Evolutionary conservation across 2,888 invertebrate genomes (phyloP), one percentile per base, ranked within the genome.

Genomic region (Stratiomys singularior): DNA sequence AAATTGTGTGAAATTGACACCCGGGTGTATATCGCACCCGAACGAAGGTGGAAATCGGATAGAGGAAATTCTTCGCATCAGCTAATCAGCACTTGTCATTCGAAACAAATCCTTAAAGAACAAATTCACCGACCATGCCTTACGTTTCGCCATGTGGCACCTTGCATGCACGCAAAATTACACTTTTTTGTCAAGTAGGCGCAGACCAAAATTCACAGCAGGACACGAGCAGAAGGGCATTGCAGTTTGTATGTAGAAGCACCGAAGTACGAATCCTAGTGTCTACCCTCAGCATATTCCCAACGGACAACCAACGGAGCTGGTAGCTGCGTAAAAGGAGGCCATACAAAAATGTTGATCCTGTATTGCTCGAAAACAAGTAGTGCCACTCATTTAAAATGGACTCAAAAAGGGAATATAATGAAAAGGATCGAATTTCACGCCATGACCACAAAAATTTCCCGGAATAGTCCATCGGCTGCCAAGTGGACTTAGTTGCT

Each of bases 1-100:
- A 79, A 79, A 78, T 79, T 76, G 79, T 76, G 78, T 79, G 79
- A 78, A 76, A 79, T 78, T 79, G 77, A 79, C 78, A 79, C 79
- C 78, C 76, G 30, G 56, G 58, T 56, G 18, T 72, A 52, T 76
- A 64, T n/a, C 69, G 69, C 46, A 47, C n/a, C 47, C 23, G 69
- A 60, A 25, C 23, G 5, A 25, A n/a, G 11, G 21, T 25, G 23
- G 25, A 11, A 21, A 21, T 1, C 13, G 21, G 23, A 7, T 25
- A 7, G n/a, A 52, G 52, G 52, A 37, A 37, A 37, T 37, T 3
- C 5, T 9, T 52, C 4, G 15, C 52, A 18, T 52, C 37, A 37
- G 9, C 37, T 37, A 37, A 9, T 37, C 37, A 37, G 15, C 52
- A 52, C 18, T n/a, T 13, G 15, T 52, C 4, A 4, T 52, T 52